Conservation (phyloP, 2,888 invertebrate species). For the Drosophila affinis region DNA sequence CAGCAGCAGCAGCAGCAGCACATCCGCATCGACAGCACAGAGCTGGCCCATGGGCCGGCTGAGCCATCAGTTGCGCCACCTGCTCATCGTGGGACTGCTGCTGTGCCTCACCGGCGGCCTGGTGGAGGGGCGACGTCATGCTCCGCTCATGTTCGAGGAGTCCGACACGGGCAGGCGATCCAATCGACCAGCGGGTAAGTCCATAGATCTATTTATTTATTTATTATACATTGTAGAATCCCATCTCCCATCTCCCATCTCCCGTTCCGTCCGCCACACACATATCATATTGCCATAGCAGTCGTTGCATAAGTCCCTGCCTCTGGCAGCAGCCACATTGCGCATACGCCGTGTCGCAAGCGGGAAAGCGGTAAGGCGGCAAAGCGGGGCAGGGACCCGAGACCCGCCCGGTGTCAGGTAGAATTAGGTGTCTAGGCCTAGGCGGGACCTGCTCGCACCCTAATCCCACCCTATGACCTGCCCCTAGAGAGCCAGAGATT, state of each 20-base stretch:
- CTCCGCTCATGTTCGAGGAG: slow-evolving; percentile 87
- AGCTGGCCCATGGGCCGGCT: slow-evolving; percentile 5
- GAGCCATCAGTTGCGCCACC: slow-evolving; percentile 58
- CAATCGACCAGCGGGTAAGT: slow-evolving; percentile 89
- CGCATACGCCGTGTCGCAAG: slow-evolving; percentile 62
- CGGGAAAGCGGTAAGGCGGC: not conserved
- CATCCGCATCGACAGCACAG: slow-evolving; percentile 14
- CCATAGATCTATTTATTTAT: not conserved
- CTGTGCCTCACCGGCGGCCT: slow-evolving; percentile 39
- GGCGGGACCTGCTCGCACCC: slow-evolving; percentile 67
- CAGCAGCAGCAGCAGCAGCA: not conserved
- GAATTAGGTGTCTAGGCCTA: slow-evolving; percentile 37
- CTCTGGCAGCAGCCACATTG: slow-evolving; percentile 38
- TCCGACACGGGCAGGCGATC: slow-evolving; percentile 87
- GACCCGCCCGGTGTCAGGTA: slow-evolving; percentile 20
- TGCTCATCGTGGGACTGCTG: slow-evolving; percentile 65
- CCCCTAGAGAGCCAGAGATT: not conserved
- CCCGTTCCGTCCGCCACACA: not conserved
- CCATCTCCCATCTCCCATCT: not conserved
- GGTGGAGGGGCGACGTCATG: slow-evolving; percentile 85
- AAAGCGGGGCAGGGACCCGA: not conserved
- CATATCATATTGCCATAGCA: slow-evolving; percentile 1
- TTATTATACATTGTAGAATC: not conserved
- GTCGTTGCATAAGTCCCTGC: slow-evolving; percentile 35
- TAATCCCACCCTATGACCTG: slow-evolving; percentile 51